Conservation (phyloP, 30 jellyfish, hydroid and myxozoan genomes). For the Sanderia malayensis region DNA sequence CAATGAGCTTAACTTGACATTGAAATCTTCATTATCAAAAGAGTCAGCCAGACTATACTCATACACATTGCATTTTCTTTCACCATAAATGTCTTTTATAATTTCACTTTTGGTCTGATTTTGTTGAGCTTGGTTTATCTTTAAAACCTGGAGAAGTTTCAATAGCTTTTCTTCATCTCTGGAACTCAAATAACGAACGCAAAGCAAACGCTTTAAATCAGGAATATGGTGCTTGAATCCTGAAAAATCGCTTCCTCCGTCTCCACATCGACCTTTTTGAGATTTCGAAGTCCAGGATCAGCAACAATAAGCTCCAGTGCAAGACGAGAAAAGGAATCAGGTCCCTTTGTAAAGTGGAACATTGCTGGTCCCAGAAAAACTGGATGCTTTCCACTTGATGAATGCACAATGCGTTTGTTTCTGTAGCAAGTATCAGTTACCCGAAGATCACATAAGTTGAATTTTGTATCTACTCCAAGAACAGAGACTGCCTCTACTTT, state of each 20-base stretch:
- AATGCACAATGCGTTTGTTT: slow-evolving; percentile 1
- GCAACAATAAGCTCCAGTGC: neutral
- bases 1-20: slow-evolving; percentile 14
- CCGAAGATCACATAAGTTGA: slow-evolving; percentile 11
- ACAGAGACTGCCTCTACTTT: slow-evolving; percentile 2
- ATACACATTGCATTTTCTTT: slow-evolving; percentile 14
- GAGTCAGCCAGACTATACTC: slow-evolving; percentile 57
- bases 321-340: slow-evolving; percentile 8
- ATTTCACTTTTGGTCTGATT: neutral
- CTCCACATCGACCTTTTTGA: slow-evolving; percentile 6
- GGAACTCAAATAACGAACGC: neutral
- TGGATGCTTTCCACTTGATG: slow-evolving; percentile 7
- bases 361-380: slow-evolving; percentile 20
- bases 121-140: neutral
- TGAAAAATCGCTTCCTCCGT: no score
- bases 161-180: neutral
- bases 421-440: slow-evolving; percentile 12
- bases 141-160: neutral
- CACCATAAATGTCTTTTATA: slow-evolving; percentile 31
- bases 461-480: slow-evolving; percentile 3
- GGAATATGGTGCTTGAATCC: slow-evolving; percentile 1
- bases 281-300: neutral
- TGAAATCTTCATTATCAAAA: slow-evolving; percentile 40
- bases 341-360: slow-evolving; percentile 9
- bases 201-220: neutral